Evolutionary conservation across 2,797 vertebrate genomes (phyloP).

Genomic region (Leucoraja ocellata): DNA sequence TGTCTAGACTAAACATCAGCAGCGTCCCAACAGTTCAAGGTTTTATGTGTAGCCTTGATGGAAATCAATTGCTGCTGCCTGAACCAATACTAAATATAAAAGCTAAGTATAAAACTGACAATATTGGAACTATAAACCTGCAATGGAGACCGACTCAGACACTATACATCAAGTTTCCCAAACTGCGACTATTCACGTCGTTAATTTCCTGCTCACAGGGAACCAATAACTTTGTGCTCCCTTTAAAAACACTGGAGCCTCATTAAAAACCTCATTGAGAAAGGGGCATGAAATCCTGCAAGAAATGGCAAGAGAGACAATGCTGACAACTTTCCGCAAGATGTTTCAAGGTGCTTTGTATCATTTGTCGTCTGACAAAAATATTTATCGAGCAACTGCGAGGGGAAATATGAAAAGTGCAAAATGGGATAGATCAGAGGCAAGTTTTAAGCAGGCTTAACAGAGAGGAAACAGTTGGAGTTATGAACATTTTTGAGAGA

Average conservation of each 20-base stretch:
- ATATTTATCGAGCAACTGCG: not conserved
- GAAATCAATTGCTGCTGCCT: not conserved
- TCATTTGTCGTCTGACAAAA: not conserved
- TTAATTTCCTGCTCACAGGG: too few species aligned
- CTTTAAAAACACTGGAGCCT: too few species aligned
- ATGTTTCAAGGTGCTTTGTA: not conserved
- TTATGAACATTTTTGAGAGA: not conserved
- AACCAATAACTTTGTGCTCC: too few species aligned
- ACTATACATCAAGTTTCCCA: not conserved
- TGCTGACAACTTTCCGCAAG: not conserved
- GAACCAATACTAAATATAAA: conserved; percentile 8
- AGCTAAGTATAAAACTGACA: not conserved
- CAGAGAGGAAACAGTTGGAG: not conserved
- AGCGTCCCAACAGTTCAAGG: not conserved
- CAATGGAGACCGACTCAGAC: not conserved
- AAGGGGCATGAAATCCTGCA: not conserved
- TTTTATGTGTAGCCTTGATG: not conserved
- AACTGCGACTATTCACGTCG: not conserved
- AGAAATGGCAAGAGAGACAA: not conserved
- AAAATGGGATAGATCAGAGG: not conserved
- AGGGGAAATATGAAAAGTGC: not conserved
- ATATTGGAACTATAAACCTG: not conserved
- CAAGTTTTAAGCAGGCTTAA: not conserved
- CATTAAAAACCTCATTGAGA: too few species aligned
- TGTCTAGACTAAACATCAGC: not conserved